Evolutionary conservation across 2,113 vertebrate species (phyloP), one percentile per base, ranked within the genome.

Genomic region (Narcine bancroftii): DNA sequence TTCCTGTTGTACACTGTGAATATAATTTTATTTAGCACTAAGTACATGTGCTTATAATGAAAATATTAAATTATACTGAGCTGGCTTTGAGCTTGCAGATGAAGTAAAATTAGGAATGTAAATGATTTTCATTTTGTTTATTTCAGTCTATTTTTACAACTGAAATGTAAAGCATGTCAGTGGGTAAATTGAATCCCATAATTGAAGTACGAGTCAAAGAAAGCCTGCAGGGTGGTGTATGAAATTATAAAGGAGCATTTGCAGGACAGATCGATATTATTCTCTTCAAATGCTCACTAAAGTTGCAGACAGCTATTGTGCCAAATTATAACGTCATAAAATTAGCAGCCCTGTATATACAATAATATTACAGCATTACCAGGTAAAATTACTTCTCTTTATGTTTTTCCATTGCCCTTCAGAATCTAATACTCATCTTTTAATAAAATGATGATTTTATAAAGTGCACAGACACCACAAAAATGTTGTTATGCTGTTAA

Each of bases 391-490:
- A 56, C 53, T 36, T 69, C 89, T 69, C 65, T 47, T 1, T 66
- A 91, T 69, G 21, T 29, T 69, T 91, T 91, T 71, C 65, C 65
- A 47, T 60, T 11, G 24, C 65, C 39, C 42, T 66, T 29, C 89
- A 71, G 89, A 91, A 42, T 33, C 65, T 65, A 69, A 69, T 47
- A 6, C 65, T 91, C 89, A 91, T 91, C 66, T 1, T 33, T 91
- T 91, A 69, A 91, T 66, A 69, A 91, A 91, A 69, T 71, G 63
- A 69, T 69, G 42, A 69, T 91, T 91, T 69, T 69, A 91, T 66
- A 91, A 91, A 91, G 29, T 10, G 24, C 17, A 69, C 60, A 91
- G 89, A 69, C 60, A 69, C 60, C 89, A 91, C 63, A 91, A 91
- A 45, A 91, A 91, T 91, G 89, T 91, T 91, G 89, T 91, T 66